Conservation (phyloP, 1,140 invertebrate species). For the Dinoponera quadriceps region DNA sequence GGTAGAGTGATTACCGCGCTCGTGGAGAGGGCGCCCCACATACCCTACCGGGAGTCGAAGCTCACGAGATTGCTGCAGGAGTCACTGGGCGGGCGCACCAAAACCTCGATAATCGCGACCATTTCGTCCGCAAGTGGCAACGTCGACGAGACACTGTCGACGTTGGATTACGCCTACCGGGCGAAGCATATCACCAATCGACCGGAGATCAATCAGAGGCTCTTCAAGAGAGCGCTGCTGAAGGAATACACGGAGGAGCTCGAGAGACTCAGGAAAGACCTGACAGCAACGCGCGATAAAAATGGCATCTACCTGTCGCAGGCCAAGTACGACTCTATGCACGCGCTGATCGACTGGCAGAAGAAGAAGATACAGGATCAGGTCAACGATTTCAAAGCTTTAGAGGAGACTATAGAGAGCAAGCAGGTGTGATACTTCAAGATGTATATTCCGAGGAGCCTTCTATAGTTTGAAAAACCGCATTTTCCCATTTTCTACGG, state of each 20-base stretch:
- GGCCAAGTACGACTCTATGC: slow-evolving; percentile 94
- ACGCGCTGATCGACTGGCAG: slow-evolving; percentile 89
- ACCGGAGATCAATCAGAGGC: slow-evolving; percentile 97
- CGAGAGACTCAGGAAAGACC: slow-evolving; percentile 93
- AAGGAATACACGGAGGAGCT: slow-evolving; percentile 97
- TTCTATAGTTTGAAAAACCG: background rate
- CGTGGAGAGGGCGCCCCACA: slow-evolving; percentile 96
- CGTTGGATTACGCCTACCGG: slow-evolving; percentile 97
- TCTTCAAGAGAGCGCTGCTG: slow-evolving; percentile 94
- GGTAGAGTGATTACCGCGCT: slow-evolving; percentile 98
- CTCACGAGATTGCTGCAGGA: slow-evolving; percentile 97
- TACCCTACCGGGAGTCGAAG: slow-evolving; percentile 96
- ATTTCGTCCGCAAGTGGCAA: slow-evolving; percentile 95
- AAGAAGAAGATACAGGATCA: slow-evolving; percentile 91
- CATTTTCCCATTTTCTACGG: slow-evolving; percentile 21
- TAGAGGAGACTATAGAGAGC: slow-evolving; percentile 89
- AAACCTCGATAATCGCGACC: slow-evolving; percentile 98
- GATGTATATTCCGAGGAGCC: background rate
- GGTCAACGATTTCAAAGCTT: slow-evolving; percentile 88
- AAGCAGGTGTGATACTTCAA: slow-evolving; percentile 84
- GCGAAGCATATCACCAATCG: slow-evolving; percentile 98
- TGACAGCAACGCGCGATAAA: slow-evolving; percentile 93
- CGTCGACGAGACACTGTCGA: slow-evolving; percentile 97
- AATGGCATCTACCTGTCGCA: slow-evolving; percentile 93
- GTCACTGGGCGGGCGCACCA: slow-evolving; percentile 97